Evolutionary conservation across 2,888 invertebrate genomes (phyloP), one percentile per base, ranked within the genome.

Genomic region (Lithophane ornitopus): DNA sequence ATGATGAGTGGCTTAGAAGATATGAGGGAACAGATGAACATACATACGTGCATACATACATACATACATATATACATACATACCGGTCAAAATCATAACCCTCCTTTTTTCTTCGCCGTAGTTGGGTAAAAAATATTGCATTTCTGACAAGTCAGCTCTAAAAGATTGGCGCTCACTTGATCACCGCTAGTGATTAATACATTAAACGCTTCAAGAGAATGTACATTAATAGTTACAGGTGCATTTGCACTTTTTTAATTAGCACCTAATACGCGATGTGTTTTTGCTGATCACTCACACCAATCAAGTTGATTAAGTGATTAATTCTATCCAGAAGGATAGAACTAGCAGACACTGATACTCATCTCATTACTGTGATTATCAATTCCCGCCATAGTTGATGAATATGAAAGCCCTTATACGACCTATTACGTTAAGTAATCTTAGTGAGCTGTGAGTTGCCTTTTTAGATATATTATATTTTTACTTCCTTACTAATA

Each of bases 251-350:
- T 74, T 66, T 78, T 77, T 83, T 72, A 65, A 78, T 84, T 58
- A 79, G 58, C 59, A 80, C 49, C 69, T 81, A 79, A 79, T 75
- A n/a, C 44, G n/a, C 56, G 44, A 46, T 19, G 56, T 78, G 56
- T 70, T 74, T 67, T 34, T 67, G 52, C 54, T 74, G 70, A 80
- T 68, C 49, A 68, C 69, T 44, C 12, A 39, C 28, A 81, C 76
- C 39, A 71, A 80, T 81, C 81, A 81, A 52, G 49, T 80, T 84
- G 59, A 84, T 84, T 74, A 80, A 61, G 49, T 58, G 44, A 75
- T 80, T 69, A 71, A 71, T 80, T 61, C n/a, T 70, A 46, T 34
- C 0, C 19, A 56, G 28, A 58, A 52, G 26, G 7, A 39, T 70
- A 54, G 58, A 26, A 70, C 34, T 19, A 70, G 26, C 26, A 39